Percentiles rank a stretch among this genome's conserved stretches.
These are phyloP conservation scores for Hippocampus kuda DNA, from an alignment of 2,797 vertebrate species.

Conservation along the genomic window DNA sequence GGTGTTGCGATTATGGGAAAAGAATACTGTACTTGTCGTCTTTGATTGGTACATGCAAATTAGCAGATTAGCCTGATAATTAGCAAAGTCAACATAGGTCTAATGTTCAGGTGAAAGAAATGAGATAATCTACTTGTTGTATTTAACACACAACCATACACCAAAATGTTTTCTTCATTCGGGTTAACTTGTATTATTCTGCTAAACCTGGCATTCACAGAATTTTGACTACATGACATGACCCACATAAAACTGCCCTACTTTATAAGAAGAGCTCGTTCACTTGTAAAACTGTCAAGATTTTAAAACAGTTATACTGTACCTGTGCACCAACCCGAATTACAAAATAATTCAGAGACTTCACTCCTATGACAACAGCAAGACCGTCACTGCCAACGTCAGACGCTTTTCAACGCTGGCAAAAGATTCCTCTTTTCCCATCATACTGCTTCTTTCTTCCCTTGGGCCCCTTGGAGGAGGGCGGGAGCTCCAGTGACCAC, in stretches of 20 bases:
- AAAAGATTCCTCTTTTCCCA: slow-evolving; percentile 46
- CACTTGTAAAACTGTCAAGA: background rate
- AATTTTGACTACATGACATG: background rate
- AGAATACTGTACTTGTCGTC: no score
- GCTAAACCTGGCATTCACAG: background rate
- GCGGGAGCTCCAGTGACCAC: slow-evolving; percentile 62
- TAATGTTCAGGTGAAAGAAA: no score
- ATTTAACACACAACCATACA: background rate
- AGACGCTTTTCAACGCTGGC: slow-evolving; percentile 35
- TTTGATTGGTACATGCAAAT: no score
- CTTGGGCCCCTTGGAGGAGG: slow-evolving; percentile 60
- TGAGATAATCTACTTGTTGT: no score
- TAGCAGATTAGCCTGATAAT: no score
- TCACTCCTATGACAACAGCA: slow-evolving; percentile 43
- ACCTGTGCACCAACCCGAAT: slow-evolving; percentile 12
- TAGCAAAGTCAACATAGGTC: no score
- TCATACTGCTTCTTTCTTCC: slow-evolving; percentile 51
- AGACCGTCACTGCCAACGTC: slow-evolving; percentile 18
- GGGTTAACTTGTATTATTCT: background rate
- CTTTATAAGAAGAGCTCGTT: slow-evolving; percentile 9
- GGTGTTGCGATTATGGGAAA: no score
- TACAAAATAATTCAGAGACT: slow-evolving; percentile 45
- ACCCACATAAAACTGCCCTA: slow-evolving; percentile 11
- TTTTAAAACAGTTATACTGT: slow-evolving; percentile 33
- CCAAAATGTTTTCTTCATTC: background rate